Conservation (phyloP, 1,140 invertebrate genomes). For the Bombus consobrinus region DNA sequence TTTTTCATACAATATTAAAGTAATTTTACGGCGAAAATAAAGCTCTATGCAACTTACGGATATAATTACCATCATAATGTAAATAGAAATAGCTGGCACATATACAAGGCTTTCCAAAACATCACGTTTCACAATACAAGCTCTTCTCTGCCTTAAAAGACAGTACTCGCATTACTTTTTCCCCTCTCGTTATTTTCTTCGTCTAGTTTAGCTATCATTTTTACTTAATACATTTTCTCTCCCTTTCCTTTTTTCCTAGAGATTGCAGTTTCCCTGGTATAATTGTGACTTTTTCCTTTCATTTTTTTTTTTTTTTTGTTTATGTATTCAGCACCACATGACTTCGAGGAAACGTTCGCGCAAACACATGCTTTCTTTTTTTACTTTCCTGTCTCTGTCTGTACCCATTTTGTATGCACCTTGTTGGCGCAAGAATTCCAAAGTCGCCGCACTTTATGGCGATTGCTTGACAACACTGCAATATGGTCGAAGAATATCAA, state of each 20-base stretch:
- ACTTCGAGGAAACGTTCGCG: constrained; percentile 32
- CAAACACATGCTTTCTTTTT: constrained; percentile 3
- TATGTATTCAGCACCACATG: constrained; percentile 53
- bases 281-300: background rate
- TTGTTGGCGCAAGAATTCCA: constrained; percentile 10
- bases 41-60: constrained; percentile 57
- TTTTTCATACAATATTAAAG: constrained; percentile 32
- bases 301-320: constrained; percentile 29
- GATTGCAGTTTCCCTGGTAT: constrained; percentile 17
- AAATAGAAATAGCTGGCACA: constrained; percentile 80
- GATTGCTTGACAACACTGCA: constrained; percentile 1
- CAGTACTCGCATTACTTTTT: constrained; percentile 14
- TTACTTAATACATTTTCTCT: constrained; percentile 24
- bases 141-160: constrained; percentile 20
- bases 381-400: constrained; percentile 15
- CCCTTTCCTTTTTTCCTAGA: background rate
- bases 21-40: constrained; percentile 50
- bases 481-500: constrained; percentile 20
- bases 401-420: background rate
- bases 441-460: constrained; percentile 1
- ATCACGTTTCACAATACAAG: constrained; percentile 67
- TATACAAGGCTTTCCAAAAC: constrained; percentile 79
- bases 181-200: background rate
- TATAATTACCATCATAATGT: constrained; percentile 73
- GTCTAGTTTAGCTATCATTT: constrained; percentile 16